Percentiles rank a stretch among this genome's conserved stretches.
Evolutionary conservation across 1,140 invertebrate species (phyloP).

Genomic region (Melanaphis sacchari): DNA sequence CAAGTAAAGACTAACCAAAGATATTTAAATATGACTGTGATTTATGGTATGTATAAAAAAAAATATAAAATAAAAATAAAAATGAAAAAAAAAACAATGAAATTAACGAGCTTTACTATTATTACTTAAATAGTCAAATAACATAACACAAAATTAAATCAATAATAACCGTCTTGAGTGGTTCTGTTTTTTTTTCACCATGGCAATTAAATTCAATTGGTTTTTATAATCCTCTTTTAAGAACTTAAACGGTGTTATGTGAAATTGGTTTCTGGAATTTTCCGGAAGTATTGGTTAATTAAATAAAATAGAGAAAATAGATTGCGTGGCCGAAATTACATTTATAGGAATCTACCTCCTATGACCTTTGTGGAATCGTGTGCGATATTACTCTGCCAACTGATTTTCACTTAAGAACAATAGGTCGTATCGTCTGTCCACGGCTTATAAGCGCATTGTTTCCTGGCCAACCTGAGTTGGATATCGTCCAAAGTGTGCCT

Average conservation of each 20-base stretch:
- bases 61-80: too few species aligned
- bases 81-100: neutral
- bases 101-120: neutral
- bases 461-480: constrained; percentile 36
- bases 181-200: neutral
- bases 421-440: constrained; percentile 8
- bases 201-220: neutral
- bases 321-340: constrained; percentile 9
- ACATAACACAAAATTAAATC: neutral
- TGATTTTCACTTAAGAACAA: constrained; percentile 54
- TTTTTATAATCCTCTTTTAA: neutral
- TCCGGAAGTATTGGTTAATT: neutral
- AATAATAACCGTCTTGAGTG: neutral
- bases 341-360: neutral
- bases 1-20: neutral
- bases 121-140: neutral
- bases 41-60: too few species aligned
- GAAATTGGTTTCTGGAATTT: neutral
- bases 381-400: constrained; percentile 30
- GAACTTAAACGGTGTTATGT: neutral
- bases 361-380: neutral
- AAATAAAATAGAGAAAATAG: constrained; percentile 27
- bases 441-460: constrained; percentile 28
- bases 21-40: too few species aligned
- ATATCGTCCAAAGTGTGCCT: constrained; percentile 34